phyloP scores from a whole-genome alignment of 2,888 invertebrate species.

The Oscheius sp. region DNA sequence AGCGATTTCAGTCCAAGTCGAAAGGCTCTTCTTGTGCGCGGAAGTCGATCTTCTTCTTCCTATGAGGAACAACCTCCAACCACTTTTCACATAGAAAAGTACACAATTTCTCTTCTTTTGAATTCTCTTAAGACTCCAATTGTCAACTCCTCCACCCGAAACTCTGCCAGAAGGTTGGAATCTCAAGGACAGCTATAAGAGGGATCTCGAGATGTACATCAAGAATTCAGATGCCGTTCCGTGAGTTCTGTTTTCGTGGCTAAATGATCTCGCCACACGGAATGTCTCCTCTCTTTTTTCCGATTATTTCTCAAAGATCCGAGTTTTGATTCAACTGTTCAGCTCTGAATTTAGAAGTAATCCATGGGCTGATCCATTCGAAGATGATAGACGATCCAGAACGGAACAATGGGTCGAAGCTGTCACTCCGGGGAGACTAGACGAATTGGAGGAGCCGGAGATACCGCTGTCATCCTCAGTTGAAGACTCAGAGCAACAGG shows the following conservation, averaged over 20 bases:
- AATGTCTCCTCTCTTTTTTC: too few species aligned
- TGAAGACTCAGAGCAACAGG: not conserved
- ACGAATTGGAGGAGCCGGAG: not conserved
- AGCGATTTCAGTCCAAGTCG: constrained; percentile 6
- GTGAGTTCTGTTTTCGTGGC: too few species aligned
- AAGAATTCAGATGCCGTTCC: not conserved
- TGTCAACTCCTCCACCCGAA: not conserved
- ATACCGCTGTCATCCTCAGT: not conserved
- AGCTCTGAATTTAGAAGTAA: too few species aligned
- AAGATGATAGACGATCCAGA: constrained; percentile 38
- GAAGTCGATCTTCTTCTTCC: not conserved
- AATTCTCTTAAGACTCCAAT: constrained; percentile 1
- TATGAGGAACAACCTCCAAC: not conserved
- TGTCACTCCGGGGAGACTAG: constrained; percentile 19
- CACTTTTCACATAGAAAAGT: not conserved
- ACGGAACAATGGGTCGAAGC: constrained; percentile 50
- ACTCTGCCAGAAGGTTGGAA: constrained; percentile 9
- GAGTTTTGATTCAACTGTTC: too few species aligned
- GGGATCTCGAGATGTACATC: constrained; percentile 19
- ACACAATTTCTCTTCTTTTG: not conserved
- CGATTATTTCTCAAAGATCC: not conserved
- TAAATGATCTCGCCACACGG: too few species aligned
- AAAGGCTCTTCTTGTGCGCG: not conserved
- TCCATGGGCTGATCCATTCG: constrained; percentile 49
- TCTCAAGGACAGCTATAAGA: constrained; percentile 6